phyloP scores from a whole-genome alignment of 1,140 invertebrate genomes.

The Solenopsis invicta region DNA sequence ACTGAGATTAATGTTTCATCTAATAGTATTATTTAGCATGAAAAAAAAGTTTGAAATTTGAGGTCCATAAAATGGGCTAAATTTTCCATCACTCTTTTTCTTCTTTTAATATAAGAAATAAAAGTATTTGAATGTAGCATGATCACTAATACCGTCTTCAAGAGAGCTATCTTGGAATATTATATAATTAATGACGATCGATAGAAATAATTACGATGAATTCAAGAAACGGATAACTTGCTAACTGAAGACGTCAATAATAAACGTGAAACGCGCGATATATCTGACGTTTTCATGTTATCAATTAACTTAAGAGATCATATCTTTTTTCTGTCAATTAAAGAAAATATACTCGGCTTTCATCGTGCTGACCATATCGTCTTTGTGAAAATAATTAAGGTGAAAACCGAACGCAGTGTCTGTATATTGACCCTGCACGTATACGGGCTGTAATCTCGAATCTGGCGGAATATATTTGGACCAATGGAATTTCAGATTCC shows the following conservation, averaged over 20 bases:
- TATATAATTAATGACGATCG: neutral
- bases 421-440: neutral
- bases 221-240: neutral
- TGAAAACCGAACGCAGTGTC: constrained; percentile 18
- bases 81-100: too few relatives aligned
- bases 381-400: constrained; percentile 40
- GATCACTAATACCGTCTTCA: neutral
- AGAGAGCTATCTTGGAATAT: neutral
- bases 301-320: neutral
- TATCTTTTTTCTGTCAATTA: neutral
- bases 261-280: neutral
- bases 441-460: constrained; percentile 2
- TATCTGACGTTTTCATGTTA: neutral
- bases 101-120: too few relatives aligned
- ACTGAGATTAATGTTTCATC: too few relatives aligned
- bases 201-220: neutral
- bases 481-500: constrained; percentile 59
- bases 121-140: neutral
- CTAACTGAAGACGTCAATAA: neutral
- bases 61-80: too few relatives aligned
- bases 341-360: constrained; percentile 1
- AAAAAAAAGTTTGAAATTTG: too few relatives aligned
- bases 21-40: too few relatives aligned
- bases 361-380: neutral
- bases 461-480: constrained; percentile 37